phyloP scores from a whole-genome alignment of 2,113 vertebrate genomes.

The Alethe diademata region DNA sequence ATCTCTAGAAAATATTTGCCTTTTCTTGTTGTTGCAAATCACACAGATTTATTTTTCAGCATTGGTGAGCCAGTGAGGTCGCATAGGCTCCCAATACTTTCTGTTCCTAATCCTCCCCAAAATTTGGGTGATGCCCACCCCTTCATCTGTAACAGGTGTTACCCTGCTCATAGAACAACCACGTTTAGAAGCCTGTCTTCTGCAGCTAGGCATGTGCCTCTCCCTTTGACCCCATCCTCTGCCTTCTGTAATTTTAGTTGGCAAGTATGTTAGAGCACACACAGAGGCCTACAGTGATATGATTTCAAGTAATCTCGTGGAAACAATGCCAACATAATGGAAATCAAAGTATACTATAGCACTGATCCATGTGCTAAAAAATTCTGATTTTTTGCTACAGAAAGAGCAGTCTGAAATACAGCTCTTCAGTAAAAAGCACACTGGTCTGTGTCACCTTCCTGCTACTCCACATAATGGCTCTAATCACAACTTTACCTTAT shows the following conservation, averaged over 20 bases:
- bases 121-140: neutral
- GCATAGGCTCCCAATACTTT: neutral
- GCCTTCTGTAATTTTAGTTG: neutral
- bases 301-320: neutral
- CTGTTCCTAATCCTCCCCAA: neutral
- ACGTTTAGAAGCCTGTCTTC: fast-evolving
- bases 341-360: neutral
- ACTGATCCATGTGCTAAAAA: neutral
- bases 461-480: neutral
- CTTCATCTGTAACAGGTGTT: neutral
- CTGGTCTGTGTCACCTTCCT: neutral
- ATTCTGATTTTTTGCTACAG: neutral
- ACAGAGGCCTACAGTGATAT: neutral
- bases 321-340: neutral
- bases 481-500: neutral
- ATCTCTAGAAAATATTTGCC: neutral
- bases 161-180: neutral
- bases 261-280: neutral
- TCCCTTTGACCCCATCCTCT: neutral
- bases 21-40: neutral
- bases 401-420: neutral
- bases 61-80: neutral
- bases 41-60: neutral
- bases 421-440: neutral
- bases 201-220: neutral